A percentile compares a stretch with the other conserved stretches of the same genome.
Evolutionary conservation across 2,113 vertebrate genomes (phyloP).

Genomic region (Psittacara wagleri): DNA sequence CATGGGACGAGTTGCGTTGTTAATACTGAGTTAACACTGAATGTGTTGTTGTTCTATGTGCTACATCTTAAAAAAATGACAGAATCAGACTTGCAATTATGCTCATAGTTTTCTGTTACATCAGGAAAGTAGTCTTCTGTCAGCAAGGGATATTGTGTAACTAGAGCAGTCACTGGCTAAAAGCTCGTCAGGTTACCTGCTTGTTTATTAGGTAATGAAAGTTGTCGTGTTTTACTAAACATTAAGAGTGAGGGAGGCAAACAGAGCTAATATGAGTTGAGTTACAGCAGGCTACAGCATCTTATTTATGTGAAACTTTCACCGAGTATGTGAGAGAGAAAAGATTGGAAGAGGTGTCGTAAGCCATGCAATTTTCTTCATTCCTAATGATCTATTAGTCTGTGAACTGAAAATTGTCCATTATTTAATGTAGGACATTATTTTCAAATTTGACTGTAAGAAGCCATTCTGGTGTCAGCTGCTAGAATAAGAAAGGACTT

Average conservation of each 20-base stretch:
- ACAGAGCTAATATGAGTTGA: background rate
- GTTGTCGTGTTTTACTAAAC: background rate
- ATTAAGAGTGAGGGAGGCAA: background rate
- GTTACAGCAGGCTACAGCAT: background rate
- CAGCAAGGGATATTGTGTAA: background rate
- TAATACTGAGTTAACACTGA: background rate
- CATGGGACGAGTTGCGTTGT: fast-evolving
- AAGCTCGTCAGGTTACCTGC: background rate
- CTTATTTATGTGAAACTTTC: background rate
- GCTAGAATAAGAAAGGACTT: background rate
- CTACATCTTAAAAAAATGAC: background rate
- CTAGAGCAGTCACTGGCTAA: background rate
- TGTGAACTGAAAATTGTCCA: background rate
- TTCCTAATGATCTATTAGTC: background rate
- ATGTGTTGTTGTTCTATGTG: background rate
- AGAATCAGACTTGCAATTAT: background rate
- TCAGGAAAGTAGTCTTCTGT: background rate
- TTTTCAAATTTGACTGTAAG: background rate
- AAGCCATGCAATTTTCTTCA: background rate
- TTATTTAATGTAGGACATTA: background rate
- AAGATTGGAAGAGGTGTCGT: background rate
- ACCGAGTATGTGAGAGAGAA: background rate
- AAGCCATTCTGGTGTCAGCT: background rate
- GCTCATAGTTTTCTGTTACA: background rate
- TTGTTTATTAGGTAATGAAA: background rate